Percentiles rank a stretch among this genome's conserved stretches.
Evolutionary conservation across 2,113 vertebrate genomes (phyloP).

Genomic region (Bubo scandiacus): DNA sequence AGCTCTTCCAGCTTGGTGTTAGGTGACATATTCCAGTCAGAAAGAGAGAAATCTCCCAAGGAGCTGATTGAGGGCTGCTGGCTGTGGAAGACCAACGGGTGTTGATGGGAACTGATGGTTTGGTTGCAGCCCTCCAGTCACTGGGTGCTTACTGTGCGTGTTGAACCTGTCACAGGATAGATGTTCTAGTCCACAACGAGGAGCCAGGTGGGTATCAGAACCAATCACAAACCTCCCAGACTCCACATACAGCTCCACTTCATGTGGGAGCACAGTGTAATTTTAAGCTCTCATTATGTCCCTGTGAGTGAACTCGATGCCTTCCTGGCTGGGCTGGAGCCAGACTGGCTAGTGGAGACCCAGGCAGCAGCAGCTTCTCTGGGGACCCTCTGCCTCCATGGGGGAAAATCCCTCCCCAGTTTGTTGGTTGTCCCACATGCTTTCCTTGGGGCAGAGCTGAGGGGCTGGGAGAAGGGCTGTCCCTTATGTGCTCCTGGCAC

Average conservation of each 20-base stretch:
- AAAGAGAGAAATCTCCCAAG: neutral
- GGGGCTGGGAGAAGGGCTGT: neutral
- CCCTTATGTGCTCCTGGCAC: neutral
- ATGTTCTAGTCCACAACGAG: neutral
- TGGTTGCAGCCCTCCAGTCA: neutral
- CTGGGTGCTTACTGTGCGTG: rapidly evolving
- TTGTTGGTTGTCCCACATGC: rapidly evolving
- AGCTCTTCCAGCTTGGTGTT: neutral
- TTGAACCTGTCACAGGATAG: neutral
- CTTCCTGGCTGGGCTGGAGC: neutral
- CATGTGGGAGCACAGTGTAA: rapidly evolving
- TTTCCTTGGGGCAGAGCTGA: neutral
- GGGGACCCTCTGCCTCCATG: neutral
- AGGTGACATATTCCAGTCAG: neutral
- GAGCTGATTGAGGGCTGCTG: neutral
- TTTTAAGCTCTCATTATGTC: neutral
- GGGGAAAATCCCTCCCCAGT: rapidly evolving
- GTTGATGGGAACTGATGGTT: neutral
- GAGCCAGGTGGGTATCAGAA: neutral
- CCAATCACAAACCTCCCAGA: neutral
- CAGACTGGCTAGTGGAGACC: neutral
- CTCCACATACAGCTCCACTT: neutral
- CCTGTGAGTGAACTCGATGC: neutral
- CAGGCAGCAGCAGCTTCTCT: neutral
- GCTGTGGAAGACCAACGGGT: neutral